These are phyloP conservation scores for Chloroceryle inda DNA, from an alignment of 2,797 vertebrate genomes.

Conservation along the genomic window DNA sequence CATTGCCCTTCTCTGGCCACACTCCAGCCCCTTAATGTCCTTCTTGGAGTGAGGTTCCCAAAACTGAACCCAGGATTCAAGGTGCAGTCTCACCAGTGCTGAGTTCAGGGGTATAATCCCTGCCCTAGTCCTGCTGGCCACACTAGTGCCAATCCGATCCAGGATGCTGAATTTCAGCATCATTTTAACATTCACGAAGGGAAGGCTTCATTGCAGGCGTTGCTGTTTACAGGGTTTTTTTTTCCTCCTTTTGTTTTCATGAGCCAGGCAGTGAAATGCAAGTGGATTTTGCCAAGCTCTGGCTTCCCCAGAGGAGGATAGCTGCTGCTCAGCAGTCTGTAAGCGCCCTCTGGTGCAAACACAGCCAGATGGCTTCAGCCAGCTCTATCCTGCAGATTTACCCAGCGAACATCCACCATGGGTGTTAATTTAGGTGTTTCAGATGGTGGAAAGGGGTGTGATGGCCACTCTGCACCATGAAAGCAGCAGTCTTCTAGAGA, in stretches of 20 bases:
- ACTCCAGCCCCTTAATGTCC: background rate
- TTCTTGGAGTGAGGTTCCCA: background rate
- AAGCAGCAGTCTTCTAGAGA: background rate
- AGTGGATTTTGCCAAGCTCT: background rate
- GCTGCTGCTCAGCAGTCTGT: background rate
- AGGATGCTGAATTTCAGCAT: background rate
- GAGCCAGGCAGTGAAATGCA: background rate
- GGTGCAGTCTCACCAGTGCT: background rate
- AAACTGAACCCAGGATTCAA: background rate
- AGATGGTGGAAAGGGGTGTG: rapidly evolving
- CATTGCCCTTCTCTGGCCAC: background rate
- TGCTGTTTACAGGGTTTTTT: background rate
- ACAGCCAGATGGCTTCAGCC: background rate
- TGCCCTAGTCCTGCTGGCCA: background rate
- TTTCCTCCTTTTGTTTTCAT: background rate
- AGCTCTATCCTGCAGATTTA: background rate
- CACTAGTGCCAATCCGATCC: background rate
- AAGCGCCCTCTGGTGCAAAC: slow-evolving; percentile 75
- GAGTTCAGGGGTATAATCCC: background rate
- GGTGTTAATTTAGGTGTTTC: no score
- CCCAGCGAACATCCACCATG: rapidly evolving
- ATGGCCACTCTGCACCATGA: background rate
- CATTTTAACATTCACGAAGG: background rate
- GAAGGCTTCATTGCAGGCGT: background rate
- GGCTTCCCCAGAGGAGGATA: background rate